These are phyloP conservation scores for Acipenser ruthenus DNA, from an alignment of 2,797 vertebrate genomes.

Conservation along the genomic window DNA sequence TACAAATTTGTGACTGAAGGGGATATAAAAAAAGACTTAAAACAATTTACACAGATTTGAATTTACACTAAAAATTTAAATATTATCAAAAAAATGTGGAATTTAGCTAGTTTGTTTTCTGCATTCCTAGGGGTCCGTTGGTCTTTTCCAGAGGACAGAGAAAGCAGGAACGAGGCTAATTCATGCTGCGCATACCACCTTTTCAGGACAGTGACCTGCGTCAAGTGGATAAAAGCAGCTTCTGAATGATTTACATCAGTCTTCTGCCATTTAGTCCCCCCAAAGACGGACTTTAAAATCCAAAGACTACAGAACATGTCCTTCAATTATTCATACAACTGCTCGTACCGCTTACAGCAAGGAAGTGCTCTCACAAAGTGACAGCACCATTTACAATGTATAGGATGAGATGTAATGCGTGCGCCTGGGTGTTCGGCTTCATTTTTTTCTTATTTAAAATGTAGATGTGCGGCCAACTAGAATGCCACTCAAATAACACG, in stretches of 20 bases:
- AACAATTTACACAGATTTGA: conserved; percentile 1
- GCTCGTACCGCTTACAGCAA: conserved; percentile 19
- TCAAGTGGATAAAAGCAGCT: conserved; percentile 55
- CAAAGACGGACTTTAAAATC: conserved; percentile 61
- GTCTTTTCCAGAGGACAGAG: conserved; percentile 14
- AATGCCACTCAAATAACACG: too few species aligned
- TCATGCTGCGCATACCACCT: conserved; percentile 21
- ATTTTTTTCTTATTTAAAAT: too few species aligned
- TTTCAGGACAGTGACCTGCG: conserved; percentile 52
- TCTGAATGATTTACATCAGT: conserved; percentile 59
- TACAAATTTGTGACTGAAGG: too few species aligned
- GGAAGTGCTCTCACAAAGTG: conserved; percentile 44
- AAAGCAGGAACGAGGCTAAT: conserved; percentile 20
- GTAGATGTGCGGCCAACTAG: too few species aligned
- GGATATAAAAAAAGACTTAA: not conserved
- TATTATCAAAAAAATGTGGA: conserved; percentile 6
- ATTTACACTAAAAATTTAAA: conserved; percentile 7
- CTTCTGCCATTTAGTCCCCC: conserved; percentile 56
- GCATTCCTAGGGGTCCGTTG: conserved; percentile 3
- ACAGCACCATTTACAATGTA: conserved; percentile 28
- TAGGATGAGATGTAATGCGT: conserved; percentile 11
- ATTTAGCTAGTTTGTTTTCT: conserved; percentile 2
- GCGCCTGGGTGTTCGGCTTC: too few species aligned
- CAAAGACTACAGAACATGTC: conserved; percentile 59
- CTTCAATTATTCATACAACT: conserved; percentile 62